Percentiles rank a stretch among this genome's conserved stretches.
Conservation (phyloP, 2,797 vertebrate genomes). For the Neoniphon sammara region DNA sequence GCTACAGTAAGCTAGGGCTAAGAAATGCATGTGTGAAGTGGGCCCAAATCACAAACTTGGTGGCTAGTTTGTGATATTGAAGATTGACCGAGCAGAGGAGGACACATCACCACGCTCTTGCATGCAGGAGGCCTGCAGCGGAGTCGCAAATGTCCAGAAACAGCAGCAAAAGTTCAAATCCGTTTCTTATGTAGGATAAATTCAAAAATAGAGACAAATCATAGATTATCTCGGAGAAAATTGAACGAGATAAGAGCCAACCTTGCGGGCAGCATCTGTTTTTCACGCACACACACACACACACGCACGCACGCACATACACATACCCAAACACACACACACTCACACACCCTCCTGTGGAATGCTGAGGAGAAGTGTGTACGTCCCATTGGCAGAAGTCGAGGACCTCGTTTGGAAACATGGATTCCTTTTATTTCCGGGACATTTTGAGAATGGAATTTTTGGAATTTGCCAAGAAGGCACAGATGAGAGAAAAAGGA, state of each 20-base stretch:
- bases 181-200: background rate
- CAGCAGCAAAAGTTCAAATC: background rate
- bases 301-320: too few species aligned
- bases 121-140: background rate
- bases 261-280: background rate
- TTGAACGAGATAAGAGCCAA: background rate
- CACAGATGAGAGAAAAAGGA: background rate
- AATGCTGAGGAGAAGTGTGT: constrained; percentile 43
- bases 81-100: too few species aligned
- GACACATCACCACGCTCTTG: too few species aligned
- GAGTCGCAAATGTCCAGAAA: background rate
- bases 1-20: too few species aligned
- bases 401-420: constrained; percentile 53
- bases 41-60: too few species aligned
- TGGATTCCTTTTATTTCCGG: constrained; percentile 44
- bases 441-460: constrained; percentile 32
- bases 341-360: constrained; percentile 29
- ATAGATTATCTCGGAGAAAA: too few species aligned
- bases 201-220: background rate
- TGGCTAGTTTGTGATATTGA: too few species aligned
- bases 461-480: constrained; percentile 36
- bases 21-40: too few species aligned
- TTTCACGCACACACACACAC: constrained; percentile 3
- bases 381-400: constrained; percentile 30
- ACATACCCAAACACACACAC: too few species aligned